Percentiles rank a stretch among this genome's conserved stretches.
Evolutionary conservation across 2,797 vertebrate species (phyloP).

Genomic region (Darevskia mixta): DNA sequence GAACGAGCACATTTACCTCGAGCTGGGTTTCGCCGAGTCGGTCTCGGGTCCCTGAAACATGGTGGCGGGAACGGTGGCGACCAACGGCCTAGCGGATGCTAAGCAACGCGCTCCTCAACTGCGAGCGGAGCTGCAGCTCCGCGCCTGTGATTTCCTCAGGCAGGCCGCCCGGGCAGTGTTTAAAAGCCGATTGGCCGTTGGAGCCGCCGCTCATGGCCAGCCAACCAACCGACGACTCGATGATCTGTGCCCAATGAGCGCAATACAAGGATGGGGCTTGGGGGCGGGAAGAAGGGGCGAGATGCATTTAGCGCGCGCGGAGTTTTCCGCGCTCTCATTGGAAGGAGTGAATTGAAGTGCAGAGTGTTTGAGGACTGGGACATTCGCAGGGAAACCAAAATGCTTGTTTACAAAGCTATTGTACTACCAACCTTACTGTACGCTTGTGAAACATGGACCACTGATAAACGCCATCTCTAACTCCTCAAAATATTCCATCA

Average conservation of each 20-base stretch:
- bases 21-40: conserved; percentile 79
- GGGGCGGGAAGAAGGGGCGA: neutral
- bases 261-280: neutral
- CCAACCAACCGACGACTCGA: neutral
- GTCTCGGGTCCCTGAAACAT: conserved; percentile 86
- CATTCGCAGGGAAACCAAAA: too few species aligned
- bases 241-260: rapidly evolving
- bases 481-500: too few species aligned
- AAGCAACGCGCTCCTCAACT: too few species aligned
- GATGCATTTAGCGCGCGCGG: rapidly evolving
- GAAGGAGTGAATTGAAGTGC: rapidly evolving
- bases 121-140: neutral
- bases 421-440: too few species aligned
- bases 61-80: conserved; percentile 77
- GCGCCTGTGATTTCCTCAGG: neutral
- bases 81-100: rapidly evolving
- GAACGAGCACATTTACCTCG: conserved; percentile 79
- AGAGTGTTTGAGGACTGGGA: too few species aligned
- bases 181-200: neutral
- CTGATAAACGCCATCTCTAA: too few species aligned
- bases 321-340: neutral
- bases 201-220: neutral
- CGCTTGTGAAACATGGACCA: too few species aligned
- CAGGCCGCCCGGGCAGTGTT: too few species aligned
- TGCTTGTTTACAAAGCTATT: too few species aligned